Conservation (phyloP, 2,113 vertebrate genomes). For the Megaceryle torquata region DNA sequence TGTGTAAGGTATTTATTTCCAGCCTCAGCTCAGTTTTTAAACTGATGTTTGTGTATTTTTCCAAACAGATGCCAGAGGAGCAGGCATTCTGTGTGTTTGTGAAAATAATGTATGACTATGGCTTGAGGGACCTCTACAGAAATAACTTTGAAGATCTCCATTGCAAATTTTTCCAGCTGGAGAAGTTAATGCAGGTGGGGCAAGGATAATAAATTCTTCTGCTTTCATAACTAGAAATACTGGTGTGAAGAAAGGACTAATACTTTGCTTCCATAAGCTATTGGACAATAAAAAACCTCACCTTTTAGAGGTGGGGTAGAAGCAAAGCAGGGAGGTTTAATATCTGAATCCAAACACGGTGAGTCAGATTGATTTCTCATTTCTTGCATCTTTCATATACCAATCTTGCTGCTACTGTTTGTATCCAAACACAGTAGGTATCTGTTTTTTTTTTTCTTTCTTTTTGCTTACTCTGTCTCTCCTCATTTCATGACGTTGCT, state of each 20-base stretch:
- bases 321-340: not conserved
- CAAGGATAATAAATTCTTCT: not conserved
- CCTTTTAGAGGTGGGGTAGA: not conserved
- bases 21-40: not conserved
- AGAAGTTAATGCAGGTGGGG: slow-evolving; percentile 92
- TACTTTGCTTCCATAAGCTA: not conserved
- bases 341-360: not conserved
- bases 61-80: slow-evolving; percentile 94
- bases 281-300: not conserved
- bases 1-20: not conserved
- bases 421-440: not conserved
- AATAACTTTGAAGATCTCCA: slow-evolving; percentile 99
- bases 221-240: not conserved
- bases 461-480: not conserved
- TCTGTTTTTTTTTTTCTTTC: not conserved
- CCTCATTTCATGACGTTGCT: not conserved
- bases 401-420: not conserved
- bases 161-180: slow-evolving; percentile 97
- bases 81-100: slow-evolving; percentile 97
- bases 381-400: not conserved
- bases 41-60: not conserved
- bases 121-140: slow-evolving; percentile 91
- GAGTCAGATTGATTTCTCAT: not conserved
- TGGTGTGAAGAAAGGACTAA: not conserved
- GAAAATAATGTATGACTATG: slow-evolving; percentile 96